These are phyloP conservation scores for Phylloscopus trochilus DNA, from an alignment of 2,113 vertebrate species.

Conservation along the genomic window DNA sequence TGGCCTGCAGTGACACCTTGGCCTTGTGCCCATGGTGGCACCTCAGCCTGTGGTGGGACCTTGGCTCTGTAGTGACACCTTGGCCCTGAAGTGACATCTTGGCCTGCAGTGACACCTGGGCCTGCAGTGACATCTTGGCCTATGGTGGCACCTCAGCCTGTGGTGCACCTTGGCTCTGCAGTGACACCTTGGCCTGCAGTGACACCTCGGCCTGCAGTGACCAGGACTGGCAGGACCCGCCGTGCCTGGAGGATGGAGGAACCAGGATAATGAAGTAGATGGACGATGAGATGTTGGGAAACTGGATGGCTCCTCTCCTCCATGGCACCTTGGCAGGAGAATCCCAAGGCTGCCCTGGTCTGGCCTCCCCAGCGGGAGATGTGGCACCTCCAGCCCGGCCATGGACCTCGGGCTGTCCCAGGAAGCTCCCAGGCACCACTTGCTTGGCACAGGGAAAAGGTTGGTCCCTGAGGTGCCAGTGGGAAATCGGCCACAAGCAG, in stretches of 20 bases:
- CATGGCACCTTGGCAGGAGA: neutral
- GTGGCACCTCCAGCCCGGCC: neutral
- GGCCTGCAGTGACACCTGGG: neutral
- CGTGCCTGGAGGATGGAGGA: fast-evolving
- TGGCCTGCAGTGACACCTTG: fast-evolving
- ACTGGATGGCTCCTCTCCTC: neutral
- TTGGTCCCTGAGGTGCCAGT: neutral
- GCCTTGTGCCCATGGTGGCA: no score
- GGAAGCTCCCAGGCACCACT: neutral
- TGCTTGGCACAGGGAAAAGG: neutral
- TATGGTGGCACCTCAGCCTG: fast-evolving
- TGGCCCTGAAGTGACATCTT: fast-evolving
- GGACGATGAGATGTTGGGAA: fast-evolving
- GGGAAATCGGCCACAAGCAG: neutral
- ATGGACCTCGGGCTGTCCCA: fast-evolving
- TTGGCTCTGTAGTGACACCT: fast-evolving
- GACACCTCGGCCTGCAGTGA: neutral
- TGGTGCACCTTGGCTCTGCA: fast-evolving
- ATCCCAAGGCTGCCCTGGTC: neutral
- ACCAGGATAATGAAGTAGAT: neutral
- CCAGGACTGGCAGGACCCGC: fast-evolving
- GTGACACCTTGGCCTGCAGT: neutral
- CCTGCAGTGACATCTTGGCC: no score
- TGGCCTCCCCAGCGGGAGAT: fast-evolving
- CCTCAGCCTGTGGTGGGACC: fast-evolving